Base-by-base conservation (phyloP, 64 coral and sea anemone species). In the Montipora efflorescens region DNA sequence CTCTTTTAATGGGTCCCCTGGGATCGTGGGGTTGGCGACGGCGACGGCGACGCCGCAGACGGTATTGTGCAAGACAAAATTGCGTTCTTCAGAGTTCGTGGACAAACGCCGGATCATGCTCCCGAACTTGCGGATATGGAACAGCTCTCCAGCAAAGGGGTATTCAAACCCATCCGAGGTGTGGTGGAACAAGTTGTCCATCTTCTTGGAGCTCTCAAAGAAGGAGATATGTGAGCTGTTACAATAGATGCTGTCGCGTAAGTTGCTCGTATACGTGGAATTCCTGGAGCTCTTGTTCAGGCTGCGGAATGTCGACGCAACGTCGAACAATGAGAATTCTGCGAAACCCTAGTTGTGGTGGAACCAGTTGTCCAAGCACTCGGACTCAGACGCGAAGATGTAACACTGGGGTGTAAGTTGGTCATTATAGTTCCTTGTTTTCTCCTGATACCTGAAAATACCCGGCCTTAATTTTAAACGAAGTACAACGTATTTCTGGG, bases 341-440 rank as follows among this genome's bases (percentile, higher is more conserved):
- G 3, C 55, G 55, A 45, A 53, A 25, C 5, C 77, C 81, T 20
- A 44, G 48, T 14, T 91, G 90, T 52, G 83, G 92, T 28, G 95
- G 95, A 8, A 62, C 67, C 0, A 46, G 75, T 0, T 97, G 95
- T 76, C 95, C 95, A 8, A 83, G 57, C 22, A 23, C 2, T 10
- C 72, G 84, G 16, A 76, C 7, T 20, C 67, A 94, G 83, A 83
- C 48, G 8, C 44, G 67, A 49, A 74, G 25, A 0, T 95, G 94
- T 15, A 28, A 88, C 20, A 92, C 90, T 47, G 83, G 94, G 25
- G 69, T 81, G 94, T 95, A 77, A 92, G 94, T 92, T 67, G 50
- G 15, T 46, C n/a, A 64, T 7, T 64, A 4, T 14, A 11, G 4
- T 71, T 19, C 68, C 21, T 71, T 71, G 19, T 71, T 71, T 71